Evolutionary conservation across 2,888 invertebrate genomes (phyloP), one percentile per base, ranked within the genome.

Genomic region (Antitype chi): DNA sequence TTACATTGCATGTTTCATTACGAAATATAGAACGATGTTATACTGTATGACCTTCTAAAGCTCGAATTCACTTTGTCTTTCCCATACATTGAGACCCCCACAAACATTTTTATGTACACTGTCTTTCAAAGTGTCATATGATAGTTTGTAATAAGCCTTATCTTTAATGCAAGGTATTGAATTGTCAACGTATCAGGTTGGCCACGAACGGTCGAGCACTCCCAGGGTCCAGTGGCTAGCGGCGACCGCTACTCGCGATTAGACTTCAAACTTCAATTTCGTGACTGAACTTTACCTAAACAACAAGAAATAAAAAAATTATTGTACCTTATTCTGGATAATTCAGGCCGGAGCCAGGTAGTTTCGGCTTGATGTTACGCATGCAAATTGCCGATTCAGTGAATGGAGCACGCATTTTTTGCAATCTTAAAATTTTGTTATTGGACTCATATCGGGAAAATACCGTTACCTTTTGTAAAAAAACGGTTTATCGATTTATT

Each of bases 111-210:
- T 92, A 93, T 93, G 91, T 89, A 88, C 81, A 80, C 80, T 89
- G 91, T 91, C 91, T 84, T 88, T 90, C 87, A 85, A 88, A 88
- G 87, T 89, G 92, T 92, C 92, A 91, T 88, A 89, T 90, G 90
- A 93, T 93, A 94, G 93, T 86, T 93, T 93, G 92, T 93, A 93
- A 92, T 92, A 89, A 91, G 84, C 86, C 90, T 92, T 93, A 94
- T 94, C 93, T 93, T 52, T 81, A 89, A 90, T 88, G 90, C 87
- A 75, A 73, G 87, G 92, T 93, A 95, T 95, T 93, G 94, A 95
- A 94, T 94, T 94, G 94, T 94, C 95, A 94, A 84, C 78, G 88
- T 86, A 93, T 93, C 92, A 92, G 90, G 92, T 89, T 84, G 55
- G 69, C 90, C 90, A 85, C 85, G 88, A 89, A 69, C 66, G 82